Evolutionary conservation across 2,113 vertebrate species (phyloP).

Genomic region (Oreocharis arfaki): DNA sequence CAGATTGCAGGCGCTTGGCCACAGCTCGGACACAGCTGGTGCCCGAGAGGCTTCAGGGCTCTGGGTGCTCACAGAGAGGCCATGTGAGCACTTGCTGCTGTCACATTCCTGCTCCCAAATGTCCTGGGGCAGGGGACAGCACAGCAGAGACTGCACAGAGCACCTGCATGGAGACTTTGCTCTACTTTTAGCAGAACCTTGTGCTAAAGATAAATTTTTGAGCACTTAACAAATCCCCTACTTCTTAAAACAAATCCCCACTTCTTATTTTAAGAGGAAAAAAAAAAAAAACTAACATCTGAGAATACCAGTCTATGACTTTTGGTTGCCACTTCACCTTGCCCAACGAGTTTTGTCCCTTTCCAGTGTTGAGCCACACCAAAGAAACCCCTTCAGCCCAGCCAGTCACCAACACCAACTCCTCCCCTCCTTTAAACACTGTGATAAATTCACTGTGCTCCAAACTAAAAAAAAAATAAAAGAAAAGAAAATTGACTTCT

Average conservation of each 20-base stretch:
- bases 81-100: accelerated
- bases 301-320: not conserved
- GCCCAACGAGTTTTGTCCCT: not conserved
- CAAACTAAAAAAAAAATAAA: not conserved
- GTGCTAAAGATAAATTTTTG: not conserved
- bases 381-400: not conserved
- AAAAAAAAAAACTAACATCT: not conserved
- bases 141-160: not conserved
- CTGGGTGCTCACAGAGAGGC: not conserved
- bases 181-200: not conserved
- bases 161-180: not conserved
- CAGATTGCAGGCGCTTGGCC: not conserved
- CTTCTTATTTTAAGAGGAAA: not conserved
- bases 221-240: not conserved
- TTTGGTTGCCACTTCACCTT: not conserved
- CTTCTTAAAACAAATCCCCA: not conserved
- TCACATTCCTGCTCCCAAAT: not conserved
- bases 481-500: not conserved
- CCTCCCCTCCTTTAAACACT: not conserved
- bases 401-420: not conserved
- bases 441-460: not conserved
- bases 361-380: not conserved
- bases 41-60: not conserved
- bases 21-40: not conserved
- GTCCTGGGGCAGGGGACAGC: not conserved